Conservation (phyloP, 2,797 vertebrate genomes). For the Pseudochromis fuscus region DNA sequence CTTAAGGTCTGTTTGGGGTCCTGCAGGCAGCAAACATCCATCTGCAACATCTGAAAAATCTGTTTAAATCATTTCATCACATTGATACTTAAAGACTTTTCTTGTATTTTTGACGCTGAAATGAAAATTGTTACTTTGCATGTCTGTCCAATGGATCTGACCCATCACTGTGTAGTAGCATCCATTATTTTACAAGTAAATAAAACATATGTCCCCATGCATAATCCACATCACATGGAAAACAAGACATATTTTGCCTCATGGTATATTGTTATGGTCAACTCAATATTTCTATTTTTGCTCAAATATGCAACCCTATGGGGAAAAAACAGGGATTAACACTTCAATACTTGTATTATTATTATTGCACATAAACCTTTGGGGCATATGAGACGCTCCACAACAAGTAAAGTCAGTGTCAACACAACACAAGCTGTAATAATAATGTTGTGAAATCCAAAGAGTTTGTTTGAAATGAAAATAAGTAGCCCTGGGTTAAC, state of each 20-base stretch:
- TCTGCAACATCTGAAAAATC: neutral
- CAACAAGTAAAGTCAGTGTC: neutral
- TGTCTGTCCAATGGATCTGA: too few relatives aligned
- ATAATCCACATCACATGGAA: too few relatives aligned
- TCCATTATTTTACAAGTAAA: too few relatives aligned
- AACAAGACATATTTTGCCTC: too few relatives aligned
- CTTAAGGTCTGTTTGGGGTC: too few relatives aligned
- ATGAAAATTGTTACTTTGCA: too few relatives aligned
- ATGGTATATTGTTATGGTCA: too few relatives aligned
- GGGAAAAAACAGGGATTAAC: accelerated
- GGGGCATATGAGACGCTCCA: neutral
- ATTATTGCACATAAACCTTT: neutral
- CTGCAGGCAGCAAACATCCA: neutral
- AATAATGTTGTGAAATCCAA: neutral
- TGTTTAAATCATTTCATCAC: neutral
- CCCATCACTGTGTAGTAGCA: too few relatives aligned
- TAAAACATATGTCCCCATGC: too few relatives aligned
- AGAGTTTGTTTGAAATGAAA: constrained; percentile 28
- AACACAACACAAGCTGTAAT: constrained; percentile 20
- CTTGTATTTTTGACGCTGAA: too few relatives aligned
- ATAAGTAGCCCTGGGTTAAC: constrained; percentile 10
- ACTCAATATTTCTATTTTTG: too few relatives aligned
- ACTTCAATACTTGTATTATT: neutral
- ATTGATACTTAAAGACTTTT: neutral
- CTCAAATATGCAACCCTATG: constrained; percentile 13